Evolutionary conservation across 2,113 vertebrate genomes (phyloP).

Genomic region (Calidris pygmaea): DNA sequence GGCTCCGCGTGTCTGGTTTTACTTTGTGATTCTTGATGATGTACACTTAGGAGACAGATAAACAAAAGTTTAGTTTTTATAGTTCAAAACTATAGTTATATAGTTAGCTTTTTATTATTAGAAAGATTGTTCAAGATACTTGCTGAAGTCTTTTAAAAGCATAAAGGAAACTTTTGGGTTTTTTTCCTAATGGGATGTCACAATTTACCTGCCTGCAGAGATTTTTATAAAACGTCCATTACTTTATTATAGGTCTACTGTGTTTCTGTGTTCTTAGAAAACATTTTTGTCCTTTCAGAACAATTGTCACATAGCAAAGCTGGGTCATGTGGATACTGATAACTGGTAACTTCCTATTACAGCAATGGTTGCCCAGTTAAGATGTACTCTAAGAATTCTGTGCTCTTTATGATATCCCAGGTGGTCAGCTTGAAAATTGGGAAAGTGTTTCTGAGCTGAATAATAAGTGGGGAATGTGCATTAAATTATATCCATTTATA

Average conservation of each 20-base stretch:
- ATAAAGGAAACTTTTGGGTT: background rate
- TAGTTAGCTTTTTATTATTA: background rate
- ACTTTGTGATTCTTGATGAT: background rate
- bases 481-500: background rate
- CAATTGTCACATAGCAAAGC: background rate
- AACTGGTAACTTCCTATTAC: background rate
- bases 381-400: background rate
- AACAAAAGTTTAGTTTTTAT: background rate
- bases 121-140: background rate
- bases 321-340: background rate
- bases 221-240: background rate
- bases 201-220: background rate
- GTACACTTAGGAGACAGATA: background rate
- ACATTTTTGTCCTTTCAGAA: background rate
- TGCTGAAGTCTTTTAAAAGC: background rate
- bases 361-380: background rate
- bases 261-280: background rate
- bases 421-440: background rate
- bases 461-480: background rate
- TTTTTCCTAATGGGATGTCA: background rate
- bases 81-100: no score
- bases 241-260: background rate
- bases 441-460: background rate
- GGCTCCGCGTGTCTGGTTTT: background rate
- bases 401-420: background rate